These are phyloP conservation scores for Nemotelus pantherinus DNA, from an alignment of 2,888 invertebrate genomes.

Conservation along the genomic window DNA sequence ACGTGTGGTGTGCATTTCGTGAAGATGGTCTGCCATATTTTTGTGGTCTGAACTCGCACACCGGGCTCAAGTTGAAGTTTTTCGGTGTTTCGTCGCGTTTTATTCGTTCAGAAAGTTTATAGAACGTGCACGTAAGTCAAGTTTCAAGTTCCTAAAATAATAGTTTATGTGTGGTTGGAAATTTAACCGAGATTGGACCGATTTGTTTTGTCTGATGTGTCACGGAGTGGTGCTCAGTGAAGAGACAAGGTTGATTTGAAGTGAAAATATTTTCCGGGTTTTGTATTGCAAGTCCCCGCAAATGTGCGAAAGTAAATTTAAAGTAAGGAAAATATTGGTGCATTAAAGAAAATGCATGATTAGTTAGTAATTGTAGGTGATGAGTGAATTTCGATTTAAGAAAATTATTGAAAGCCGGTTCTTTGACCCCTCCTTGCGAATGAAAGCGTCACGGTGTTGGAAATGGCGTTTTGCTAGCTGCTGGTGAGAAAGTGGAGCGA, in stretches of 20 bases:
- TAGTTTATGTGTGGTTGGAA: neutral
- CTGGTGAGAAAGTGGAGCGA: neutral
- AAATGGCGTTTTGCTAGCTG: slow-evolving; percentile 16
- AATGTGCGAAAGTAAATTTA: neutral
- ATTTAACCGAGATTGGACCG: neutral
- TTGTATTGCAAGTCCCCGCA: neutral
- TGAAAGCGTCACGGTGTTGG: neutral
- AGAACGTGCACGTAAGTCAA: slow-evolving; percentile 18
- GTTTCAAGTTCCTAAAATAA: neutral
- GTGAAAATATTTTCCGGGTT: neutral
- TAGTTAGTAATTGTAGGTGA: neutral
- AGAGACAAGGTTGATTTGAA: neutral
- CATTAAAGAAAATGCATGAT: neutral
- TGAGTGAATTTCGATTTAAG: neutral
- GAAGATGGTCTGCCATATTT: slow-evolving; percentile 29
- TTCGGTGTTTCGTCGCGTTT: neutral
- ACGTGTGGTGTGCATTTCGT: neutral
- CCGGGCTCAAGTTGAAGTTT: neutral
- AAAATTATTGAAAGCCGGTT: slow-evolving; percentile 6
- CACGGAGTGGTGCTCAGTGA: neutral
- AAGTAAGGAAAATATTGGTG: no score
- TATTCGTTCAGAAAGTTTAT: neutral
- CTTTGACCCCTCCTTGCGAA: slow-evolving; percentile 18
- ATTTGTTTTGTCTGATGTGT: neutral
- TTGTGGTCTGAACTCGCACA: neutral